Evolutionary conservation across 2,888 invertebrate genomes (phyloP), one percentile per base, ranked within the genome.

Genomic region (Aelia acuminata): DNA sequence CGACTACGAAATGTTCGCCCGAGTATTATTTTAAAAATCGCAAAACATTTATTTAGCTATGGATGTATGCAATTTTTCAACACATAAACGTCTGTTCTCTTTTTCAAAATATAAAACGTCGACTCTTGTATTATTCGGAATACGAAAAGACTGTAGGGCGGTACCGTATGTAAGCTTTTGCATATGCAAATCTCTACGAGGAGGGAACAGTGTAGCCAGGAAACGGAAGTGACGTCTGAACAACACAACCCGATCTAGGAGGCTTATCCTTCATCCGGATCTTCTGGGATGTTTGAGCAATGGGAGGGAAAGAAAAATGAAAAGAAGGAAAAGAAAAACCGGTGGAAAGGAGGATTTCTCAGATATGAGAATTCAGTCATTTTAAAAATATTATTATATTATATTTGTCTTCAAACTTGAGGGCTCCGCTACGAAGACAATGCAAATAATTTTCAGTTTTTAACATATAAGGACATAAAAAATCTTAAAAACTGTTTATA

Each of bases 81-180:
- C 15, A 49, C 49, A 15, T 4, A 49, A 43, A 43, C 43, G 43
- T 53, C 5, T 22, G n/a, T 57, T 26, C 22, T 22, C 5, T 22
- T 57, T 57, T 26, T 57, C 8, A 8, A 26, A 57, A 26, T 26
- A 57, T 57, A 57, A 26, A 57, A 26, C 57, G n/a, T 26, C 26
- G 26, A 26, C 57, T 26, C 26, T 57, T 26, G 57, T 11, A 57
- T 57, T 57, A 57, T 57, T 57, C 26, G n/a, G 57, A 26, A 57
- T 26, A 57, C 57, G 13, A 26, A 26, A n/a, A n/a, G 26, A 26
- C 26, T 2, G 57, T 26, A 3, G 57, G 57, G 11, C 57, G 26
- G n/a, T 57, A 57, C n/a, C 57, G 57, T 57, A 57, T 57, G 57
- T 57, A 57, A 57, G 57, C 57, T 57, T 57, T 57, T 57, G 57